Conservation (phyloP, 2,797 vertebrate genomes). For the Pangasius mekongensis region DNA sequence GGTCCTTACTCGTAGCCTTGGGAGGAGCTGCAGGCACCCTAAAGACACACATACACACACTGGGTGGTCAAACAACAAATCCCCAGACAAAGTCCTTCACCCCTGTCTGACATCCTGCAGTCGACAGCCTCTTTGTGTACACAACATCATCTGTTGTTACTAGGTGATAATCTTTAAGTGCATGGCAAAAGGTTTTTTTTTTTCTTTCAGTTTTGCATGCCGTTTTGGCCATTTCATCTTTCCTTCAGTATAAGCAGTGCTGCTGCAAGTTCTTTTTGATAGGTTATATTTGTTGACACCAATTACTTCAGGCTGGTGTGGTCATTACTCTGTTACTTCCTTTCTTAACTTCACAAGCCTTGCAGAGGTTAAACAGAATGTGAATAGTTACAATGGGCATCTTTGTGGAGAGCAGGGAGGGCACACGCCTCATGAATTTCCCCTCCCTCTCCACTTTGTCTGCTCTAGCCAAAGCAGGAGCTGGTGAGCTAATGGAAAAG, state of each 20-base stretch:
- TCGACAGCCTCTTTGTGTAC: conserved; percentile 61
- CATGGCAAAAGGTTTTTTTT: background rate
- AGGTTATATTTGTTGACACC: conserved; percentile 4
- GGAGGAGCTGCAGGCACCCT: conserved; percentile 12
- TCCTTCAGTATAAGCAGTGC: background rate
- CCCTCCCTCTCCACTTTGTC: conserved; percentile 61
- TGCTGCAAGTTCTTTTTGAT: background rate
- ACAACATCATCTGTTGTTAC: conserved; percentile 31
- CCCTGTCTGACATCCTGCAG: conserved; percentile 65
- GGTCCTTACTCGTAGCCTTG: conserved; percentile 39
- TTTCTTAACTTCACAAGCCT: conserved; percentile 1
- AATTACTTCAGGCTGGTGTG: conserved; percentile 17
- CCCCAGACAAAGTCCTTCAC: conserved; percentile 66
- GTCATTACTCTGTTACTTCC: conserved; percentile 13
- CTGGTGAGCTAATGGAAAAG: conserved; percentile 74
- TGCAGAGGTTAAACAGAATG: conserved; percentile 8
- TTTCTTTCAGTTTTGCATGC: background rate
- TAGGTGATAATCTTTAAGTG: conserved; percentile 25
- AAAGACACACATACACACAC: conserved; percentile 51
- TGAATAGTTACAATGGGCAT: conserved; percentile 16
- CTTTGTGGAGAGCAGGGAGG: conserved; percentile 29
- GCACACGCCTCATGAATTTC: conserved; percentile 8
- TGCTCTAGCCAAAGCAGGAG: conserved; percentile 59
- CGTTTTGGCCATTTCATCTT: background rate
- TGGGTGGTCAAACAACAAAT: conserved; percentile 71